Conservation (phyloP, 1,140 invertebrate species). For the Drosophila malerkotliana region DNA sequence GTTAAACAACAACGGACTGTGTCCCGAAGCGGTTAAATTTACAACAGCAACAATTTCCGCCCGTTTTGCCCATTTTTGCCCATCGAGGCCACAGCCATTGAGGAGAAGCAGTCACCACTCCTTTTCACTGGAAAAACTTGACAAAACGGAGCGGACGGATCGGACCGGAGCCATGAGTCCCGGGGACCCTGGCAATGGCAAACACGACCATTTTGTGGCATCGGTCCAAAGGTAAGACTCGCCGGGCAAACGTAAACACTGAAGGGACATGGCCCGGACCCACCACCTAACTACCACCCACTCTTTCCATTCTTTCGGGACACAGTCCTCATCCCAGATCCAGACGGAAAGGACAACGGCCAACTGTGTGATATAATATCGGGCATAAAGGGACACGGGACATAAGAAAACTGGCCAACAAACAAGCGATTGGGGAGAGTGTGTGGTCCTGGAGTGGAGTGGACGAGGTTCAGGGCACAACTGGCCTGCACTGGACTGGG, state of each 20-base stretch:
- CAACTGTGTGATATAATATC: slow-evolving; percentile 77
- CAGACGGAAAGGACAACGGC: slow-evolving; percentile 59
- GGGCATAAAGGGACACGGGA: slow-evolving; percentile 78
- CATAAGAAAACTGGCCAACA: slow-evolving; percentile 78
- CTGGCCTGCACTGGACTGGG: slow-evolving; percentile 16
- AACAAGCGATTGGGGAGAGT: slow-evolving; percentile 75
- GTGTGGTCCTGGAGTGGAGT: slow-evolving; percentile 11
- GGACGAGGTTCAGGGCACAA: background rate
- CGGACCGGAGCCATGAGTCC: slow-evolving; percentile 13
- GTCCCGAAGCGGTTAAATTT: slow-evolving; percentile 81
- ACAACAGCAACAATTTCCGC: slow-evolving; percentile 70
- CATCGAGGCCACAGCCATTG: background rate
- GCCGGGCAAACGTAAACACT: slow-evolving; percentile 65
- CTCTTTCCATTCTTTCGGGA: slow-evolving; percentile 1
- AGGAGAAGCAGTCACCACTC: slow-evolving; percentile 27
- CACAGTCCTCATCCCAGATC: slow-evolving; percentile 19
- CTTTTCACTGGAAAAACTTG: slow-evolving; percentile 12
- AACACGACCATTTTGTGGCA: slow-evolving; percentile 79
- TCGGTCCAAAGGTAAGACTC: slow-evolving; percentile 66
- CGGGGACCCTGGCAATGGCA: slow-evolving; percentile 49
- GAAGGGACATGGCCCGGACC: slow-evolving; percentile 55
- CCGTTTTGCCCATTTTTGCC: slow-evolving; percentile 15
- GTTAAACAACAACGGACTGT: slow-evolving; percentile 80
- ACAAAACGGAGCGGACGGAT: slow-evolving; percentile 33
- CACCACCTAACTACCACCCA: background rate